Evolutionary conservation across 2,888 invertebrate species (phyloP).

Genomic region (Carcina quercana): DNA sequence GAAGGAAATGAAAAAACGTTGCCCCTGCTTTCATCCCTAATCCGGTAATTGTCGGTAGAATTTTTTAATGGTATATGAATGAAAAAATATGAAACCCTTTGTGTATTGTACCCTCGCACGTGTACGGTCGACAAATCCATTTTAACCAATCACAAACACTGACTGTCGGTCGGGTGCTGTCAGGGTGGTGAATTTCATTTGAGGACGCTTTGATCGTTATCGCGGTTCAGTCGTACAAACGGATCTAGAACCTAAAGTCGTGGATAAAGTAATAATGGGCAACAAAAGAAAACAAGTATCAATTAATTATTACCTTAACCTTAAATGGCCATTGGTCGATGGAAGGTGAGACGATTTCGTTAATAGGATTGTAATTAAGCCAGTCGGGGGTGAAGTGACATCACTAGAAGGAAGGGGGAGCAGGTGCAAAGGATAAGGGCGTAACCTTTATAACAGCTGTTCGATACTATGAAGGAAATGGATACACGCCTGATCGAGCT

Average conservation of each 20-base stretch:
- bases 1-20: slow-evolving; percentile 28
- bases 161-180: slow-evolving; percentile 25
- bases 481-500: slow-evolving; percentile 36
- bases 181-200: slow-evolving; percentile 35
- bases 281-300: slow-evolving; percentile 24
- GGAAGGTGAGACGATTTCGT: slow-evolving; percentile 41
- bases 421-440: slow-evolving; percentile 65
- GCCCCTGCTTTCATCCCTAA: slow-evolving; percentile 55
- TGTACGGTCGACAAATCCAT: slow-evolving; percentile 43
- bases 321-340: slow-evolving; percentile 37
- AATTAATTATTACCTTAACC: slow-evolving; percentile 33
- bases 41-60: slow-evolving; percentile 60
- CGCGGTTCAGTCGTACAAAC: slow-evolving; percentile 21
- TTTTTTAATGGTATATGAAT: slow-evolving; percentile 46
- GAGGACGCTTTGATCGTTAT: slow-evolving; percentile 40
- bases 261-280: slow-evolving; percentile 28
- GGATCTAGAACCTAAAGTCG: background rate
- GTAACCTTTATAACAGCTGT: slow-evolving; percentile 68
- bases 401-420: slow-evolving; percentile 25
- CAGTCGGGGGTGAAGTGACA: slow-evolving; percentile 36
- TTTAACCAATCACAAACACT: slow-evolving; percentile 47
- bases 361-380: slow-evolving; percentile 63
- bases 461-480: slow-evolving; percentile 48
- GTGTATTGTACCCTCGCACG: slow-evolving; percentile 60
- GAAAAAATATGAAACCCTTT: slow-evolving; percentile 56